Conservation (phyloP, 2,797 vertebrate genomes). For the Cheirogaleus major region DNA sequence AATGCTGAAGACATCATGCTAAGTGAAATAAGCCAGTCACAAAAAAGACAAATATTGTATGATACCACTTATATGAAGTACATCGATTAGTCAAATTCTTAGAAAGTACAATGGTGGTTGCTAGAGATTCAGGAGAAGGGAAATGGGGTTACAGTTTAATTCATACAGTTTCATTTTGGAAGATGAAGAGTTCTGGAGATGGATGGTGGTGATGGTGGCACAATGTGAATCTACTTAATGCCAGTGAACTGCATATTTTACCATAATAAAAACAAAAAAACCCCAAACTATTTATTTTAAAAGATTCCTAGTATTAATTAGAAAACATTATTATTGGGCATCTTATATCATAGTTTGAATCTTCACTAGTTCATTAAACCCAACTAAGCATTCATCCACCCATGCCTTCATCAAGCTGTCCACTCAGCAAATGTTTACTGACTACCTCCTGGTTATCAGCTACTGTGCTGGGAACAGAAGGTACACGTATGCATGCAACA, state of each 20-base stretch:
- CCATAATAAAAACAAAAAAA: not conserved
- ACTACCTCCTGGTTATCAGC: too few species aligned
- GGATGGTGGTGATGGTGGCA: not conserved
- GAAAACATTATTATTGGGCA: not conserved
- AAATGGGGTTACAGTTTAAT: not conserved
- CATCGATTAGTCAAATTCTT: too few species aligned
- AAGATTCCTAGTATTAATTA: not conserved
- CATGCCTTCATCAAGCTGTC: too few species aligned
- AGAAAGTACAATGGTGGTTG: not conserved
- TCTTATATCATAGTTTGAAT: not conserved
- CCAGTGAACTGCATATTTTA: not conserved
- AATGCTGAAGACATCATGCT: not conserved
- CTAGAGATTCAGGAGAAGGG: not conserved
- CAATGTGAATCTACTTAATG: not conserved
- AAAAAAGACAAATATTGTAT: not conserved
- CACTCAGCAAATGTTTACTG: not conserved
- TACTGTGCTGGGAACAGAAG: not conserved
- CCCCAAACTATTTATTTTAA: not conserved
- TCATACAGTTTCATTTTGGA: not conserved
- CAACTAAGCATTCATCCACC: not conserved
- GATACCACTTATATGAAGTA: not conserved
- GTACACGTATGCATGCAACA: not conserved
- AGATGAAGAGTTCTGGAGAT: not conserved
- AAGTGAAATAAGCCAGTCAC: not conserved
- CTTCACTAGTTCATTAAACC: not conserved